phyloP scores from a whole-genome alignment of 2,113 vertebrate species.

The Hiodon tergisus region DNA sequence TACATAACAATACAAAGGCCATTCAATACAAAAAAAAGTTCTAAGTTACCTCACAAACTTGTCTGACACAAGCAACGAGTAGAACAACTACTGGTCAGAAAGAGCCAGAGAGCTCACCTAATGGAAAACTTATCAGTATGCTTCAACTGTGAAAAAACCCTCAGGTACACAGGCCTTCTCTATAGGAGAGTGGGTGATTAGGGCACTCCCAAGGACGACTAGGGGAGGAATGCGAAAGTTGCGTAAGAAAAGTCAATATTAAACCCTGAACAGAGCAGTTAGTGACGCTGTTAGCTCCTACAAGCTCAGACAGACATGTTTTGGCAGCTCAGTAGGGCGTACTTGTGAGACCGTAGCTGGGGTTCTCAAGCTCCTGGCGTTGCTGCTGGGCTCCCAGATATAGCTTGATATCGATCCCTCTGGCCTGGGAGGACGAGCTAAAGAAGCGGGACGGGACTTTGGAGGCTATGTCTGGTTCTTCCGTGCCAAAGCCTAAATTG shows the following conservation, averaged over 20 bases:
- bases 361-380: constrained; percentile 93
- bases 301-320: too few relatives aligned
- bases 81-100: too few relatives aligned
- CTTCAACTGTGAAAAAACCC: not conserved
- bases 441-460: constrained; percentile 93
- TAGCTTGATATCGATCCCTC: constrained; percentile 94
- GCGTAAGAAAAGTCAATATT: too few relatives aligned
- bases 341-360: constrained; percentile 95
- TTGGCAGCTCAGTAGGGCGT: constrained; percentile 20
- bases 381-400: constrained; percentile 92
- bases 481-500: constrained; percentile 92
- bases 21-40: too few relatives aligned
- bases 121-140: not conserved
- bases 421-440: constrained; percentile 74
- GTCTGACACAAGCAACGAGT: too few relatives aligned
- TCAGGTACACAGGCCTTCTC: not conserved
- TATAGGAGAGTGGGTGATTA: not conserved
- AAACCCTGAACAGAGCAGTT: too few relatives aligned
- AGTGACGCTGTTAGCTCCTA: too few relatives aligned
- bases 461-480: constrained; percentile 87
- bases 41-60: too few relatives aligned
- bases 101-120: too few relatives aligned
- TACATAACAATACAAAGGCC: too few relatives aligned
- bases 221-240: not conserved
- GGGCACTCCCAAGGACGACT: not conserved